phyloP scores from a whole-genome alignment of 1,140 invertebrate genomes.

The Ericerus pela region DNA sequence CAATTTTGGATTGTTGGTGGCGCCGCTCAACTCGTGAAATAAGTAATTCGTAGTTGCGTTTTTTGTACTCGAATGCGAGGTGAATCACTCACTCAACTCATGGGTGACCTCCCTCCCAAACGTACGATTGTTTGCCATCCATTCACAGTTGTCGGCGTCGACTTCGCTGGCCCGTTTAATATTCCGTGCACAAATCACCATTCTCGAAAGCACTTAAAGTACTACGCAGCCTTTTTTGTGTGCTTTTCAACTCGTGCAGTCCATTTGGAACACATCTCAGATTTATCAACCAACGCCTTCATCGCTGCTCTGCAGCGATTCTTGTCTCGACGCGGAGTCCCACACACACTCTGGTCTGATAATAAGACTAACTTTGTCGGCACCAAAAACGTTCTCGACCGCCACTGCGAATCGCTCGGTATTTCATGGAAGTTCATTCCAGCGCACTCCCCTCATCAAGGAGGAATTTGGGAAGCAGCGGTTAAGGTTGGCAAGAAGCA shows the following conservation, averaged over 20 bases:
- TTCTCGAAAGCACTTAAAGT: slow-evolving; percentile 25
- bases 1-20: slow-evolving; percentile 26
- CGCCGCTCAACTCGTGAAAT: slow-evolving; percentile 20
- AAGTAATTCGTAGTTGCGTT: slow-evolving; percentile 22
- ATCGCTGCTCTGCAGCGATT: slow-evolving; percentile 31
- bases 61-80: slow-evolving; percentile 21
- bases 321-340: slow-evolving; percentile 27
- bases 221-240: slow-evolving; percentile 32
- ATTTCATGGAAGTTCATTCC: slow-evolving; percentile 18
- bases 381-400: no score
- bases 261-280: slow-evolving; percentile 31
- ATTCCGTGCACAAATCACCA: no score
- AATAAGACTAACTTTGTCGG: slow-evolving; percentile 23
- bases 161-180: slow-evolving; percentile 31
- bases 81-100: slow-evolving; percentile 19
- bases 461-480: slow-evolving; percentile 24
- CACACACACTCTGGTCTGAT: slow-evolving; percentile 27
- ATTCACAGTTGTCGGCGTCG: slow-evolving; percentile 29
- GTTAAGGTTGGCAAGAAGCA: slow-evolving; percentile 22
- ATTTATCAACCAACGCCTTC: slow-evolving; percentile 30
- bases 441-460: not conserved
- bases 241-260: slow-evolving; percentile 32
- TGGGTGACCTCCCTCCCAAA: slow-evolving; percentile 26
- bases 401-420: not conserved
- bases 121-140: slow-evolving; percentile 22